Conservation (phyloP, 2,797 vertebrate species). For the Fistularia commersonii region DNA sequence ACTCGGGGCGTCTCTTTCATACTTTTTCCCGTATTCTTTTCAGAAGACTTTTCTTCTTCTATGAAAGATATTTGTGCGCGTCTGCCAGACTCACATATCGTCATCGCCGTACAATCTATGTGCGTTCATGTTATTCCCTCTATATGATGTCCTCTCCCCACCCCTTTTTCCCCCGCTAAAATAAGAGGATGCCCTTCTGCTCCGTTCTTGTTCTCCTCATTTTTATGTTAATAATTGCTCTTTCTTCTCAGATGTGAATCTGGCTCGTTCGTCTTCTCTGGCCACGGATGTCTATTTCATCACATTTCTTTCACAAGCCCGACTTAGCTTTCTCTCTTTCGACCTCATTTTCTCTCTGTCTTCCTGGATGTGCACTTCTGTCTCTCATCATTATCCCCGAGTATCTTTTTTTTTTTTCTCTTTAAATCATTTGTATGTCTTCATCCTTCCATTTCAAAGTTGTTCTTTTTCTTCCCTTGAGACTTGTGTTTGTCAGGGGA, state of each 20-base stretch:
- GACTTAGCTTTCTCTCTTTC: constrained; percentile 13
- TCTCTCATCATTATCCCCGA: constrained; percentile 7
- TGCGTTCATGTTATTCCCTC: constrained; percentile 12
- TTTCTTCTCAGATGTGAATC: constrained; percentile 10
- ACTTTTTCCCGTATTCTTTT: too few species aligned
- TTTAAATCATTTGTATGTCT: too few species aligned
- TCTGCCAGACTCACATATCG: too few species aligned
- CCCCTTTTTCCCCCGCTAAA: constrained; percentile 1
- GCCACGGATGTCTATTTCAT: constrained; percentile 16
- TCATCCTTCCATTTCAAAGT: too few species aligned
- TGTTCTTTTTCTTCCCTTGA: too few species aligned
- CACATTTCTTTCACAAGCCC: constrained; percentile 18
- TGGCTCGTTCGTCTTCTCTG: constrained; percentile 1
- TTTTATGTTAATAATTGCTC: constrained; percentile 25
- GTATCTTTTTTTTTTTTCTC: too few species aligned
- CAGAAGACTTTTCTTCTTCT: too few species aligned
- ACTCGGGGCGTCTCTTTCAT: too few species aligned
- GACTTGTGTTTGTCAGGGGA: too few species aligned
- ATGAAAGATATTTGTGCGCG: too few species aligned
- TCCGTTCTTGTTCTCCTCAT: constrained; percentile 7
- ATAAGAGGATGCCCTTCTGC: constrained; percentile 14
- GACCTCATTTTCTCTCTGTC: constrained; percentile 14
- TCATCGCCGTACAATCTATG: constrained; percentile 37
- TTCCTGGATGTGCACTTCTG: constrained; percentile 1
- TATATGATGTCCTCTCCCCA: constrained; percentile 7